phyloP scores from a whole-genome alignment of 2,888 invertebrate genomes.

The Folsomia manolachei region DNA sequence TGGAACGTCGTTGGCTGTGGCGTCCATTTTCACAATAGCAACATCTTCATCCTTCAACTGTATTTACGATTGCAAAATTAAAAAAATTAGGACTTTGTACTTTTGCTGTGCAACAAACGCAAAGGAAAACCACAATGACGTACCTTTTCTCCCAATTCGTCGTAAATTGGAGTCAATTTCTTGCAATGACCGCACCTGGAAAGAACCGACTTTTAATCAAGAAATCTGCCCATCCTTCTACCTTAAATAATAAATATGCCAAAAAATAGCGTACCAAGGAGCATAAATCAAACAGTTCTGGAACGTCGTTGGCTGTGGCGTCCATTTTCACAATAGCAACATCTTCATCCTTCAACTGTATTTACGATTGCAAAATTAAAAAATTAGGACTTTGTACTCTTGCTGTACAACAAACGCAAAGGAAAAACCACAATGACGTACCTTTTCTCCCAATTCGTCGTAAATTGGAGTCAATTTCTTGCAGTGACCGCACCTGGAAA shows the following conservation, averaged over 20 bases:
- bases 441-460: constrained; percentile 88
- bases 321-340: constrained; percentile 96
- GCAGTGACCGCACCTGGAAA: constrained; percentile 85
- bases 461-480: constrained; percentile 90
- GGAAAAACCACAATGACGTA: too few relatives aligned
- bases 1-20: constrained; percentile 97
- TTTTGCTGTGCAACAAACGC: too few relatives aligned
- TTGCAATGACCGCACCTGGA: constrained; percentile 91
- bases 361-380: too few relatives aligned
- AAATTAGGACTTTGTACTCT: too few relatives aligned
- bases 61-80: too few relatives aligned
- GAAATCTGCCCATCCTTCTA: neutral
- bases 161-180: constrained; percentile 86
- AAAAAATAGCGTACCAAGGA: too few relatives aligned
- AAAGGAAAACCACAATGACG: too few relatives aligned
- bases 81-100: constrained; percentile 7
- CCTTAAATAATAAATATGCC: neutral
- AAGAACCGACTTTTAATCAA: neutral
- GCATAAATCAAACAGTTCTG: constrained; percentile 79
- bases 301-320: constrained; percentile 97
- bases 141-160: constrained; percentile 86
- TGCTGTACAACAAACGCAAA: too few relatives aligned
- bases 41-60: constrained; percentile 80
- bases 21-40: constrained; percentile 95
- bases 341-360: constrained; percentile 74